phyloP scores from a whole-genome alignment of 2,113 vertebrate genomes.

The Tricholaema leucomelas region DNA sequence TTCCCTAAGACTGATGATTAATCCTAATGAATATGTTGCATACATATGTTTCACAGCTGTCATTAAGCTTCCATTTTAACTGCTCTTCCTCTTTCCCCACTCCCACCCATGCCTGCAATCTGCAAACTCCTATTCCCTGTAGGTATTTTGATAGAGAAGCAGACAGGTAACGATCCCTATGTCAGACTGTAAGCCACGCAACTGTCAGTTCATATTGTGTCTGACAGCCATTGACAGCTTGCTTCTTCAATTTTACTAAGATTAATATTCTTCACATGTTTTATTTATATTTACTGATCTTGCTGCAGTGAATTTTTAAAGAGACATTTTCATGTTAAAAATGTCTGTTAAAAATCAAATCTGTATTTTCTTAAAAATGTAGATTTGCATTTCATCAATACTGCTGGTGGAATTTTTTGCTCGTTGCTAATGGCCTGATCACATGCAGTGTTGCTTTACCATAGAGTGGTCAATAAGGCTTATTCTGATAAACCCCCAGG shows the following conservation, averaged over 20 bases:
- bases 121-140: conserved; percentile 59
- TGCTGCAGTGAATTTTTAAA: conserved; percentile 20
- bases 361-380: conserved; percentile 7
- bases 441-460: background rate
- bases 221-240: conserved; percentile 68
- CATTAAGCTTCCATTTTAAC: conserved; percentile 53
- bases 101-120: conserved; percentile 53
- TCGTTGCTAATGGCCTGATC: background rate
- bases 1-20: conserved; percentile 57
- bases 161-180: conserved; percentile 61
- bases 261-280: conserved; percentile 65
- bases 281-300: conserved; percentile 60
- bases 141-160: conserved; percentile 59
- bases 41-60: conserved; percentile 47
- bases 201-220: conserved; percentile 64
- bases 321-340: conserved; percentile 17
- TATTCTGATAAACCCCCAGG: background rate
- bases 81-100: conserved; percentile 6
- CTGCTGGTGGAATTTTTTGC: background rate
- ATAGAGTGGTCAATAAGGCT: background rate
- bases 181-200: conserved; percentile 60
- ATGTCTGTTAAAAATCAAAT: background rate
- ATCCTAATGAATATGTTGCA: conserved; percentile 55
- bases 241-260: conserved; percentile 64
- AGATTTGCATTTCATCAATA: background rate